Conservation (phyloP, 2,113 vertebrate species). For the Tringa solitaria region DNA sequence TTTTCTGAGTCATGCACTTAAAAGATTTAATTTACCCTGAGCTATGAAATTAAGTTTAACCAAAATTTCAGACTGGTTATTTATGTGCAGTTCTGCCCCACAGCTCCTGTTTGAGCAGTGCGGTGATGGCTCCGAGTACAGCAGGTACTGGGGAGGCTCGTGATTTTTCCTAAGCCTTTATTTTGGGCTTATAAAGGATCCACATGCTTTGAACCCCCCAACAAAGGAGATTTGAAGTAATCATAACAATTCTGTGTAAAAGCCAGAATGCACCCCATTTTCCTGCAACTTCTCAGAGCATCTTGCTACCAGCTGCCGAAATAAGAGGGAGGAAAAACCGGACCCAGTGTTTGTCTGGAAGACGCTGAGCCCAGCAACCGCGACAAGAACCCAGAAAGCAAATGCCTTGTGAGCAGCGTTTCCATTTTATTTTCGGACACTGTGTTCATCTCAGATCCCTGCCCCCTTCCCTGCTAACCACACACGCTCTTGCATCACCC, state of each 20-base stretch:
- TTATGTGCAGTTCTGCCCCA: neutral
- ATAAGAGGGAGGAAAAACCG: neutral
- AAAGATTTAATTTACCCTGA: neutral
- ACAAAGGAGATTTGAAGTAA: neutral
- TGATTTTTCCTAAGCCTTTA: neutral
- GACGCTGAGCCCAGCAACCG: neutral
- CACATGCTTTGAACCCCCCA: neutral
- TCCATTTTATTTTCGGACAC: slow-evolving; percentile 34
- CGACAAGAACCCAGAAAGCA: neutral
- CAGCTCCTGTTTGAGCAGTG: neutral
- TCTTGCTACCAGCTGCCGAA: neutral
- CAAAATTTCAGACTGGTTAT: neutral
- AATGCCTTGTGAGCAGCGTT: neutral
- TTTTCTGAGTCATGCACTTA: neutral
- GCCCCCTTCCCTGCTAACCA: neutral
- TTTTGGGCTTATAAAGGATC: neutral
- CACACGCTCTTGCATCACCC: neutral
- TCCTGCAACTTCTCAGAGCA: neutral
- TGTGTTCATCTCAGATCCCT: neutral
- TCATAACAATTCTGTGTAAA: neutral
- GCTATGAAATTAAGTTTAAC: neutral
- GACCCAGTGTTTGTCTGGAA: neutral
- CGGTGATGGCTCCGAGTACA: neutral
- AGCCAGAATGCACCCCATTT: neutral
- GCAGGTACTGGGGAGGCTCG: neutral